A percentile compares a stretch with the other conserved stretches of the same genome.
phyloP scores from a whole-genome alignment of 92 coral and sea anemone genomes.

The Epizoanthus stellaris region DNA sequence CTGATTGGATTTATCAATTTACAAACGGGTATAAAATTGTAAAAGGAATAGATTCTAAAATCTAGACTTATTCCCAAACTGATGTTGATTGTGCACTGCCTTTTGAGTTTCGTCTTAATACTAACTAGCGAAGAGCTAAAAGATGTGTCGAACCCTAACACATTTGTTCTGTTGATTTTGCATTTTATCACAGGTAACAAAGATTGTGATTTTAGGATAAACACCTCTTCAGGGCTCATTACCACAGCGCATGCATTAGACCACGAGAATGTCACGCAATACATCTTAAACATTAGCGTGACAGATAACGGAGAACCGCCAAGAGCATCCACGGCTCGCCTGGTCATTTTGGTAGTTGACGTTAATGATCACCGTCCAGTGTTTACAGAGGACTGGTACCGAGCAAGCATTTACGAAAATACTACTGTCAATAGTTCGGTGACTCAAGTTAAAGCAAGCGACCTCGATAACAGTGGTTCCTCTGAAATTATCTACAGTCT shows the following conservation, averaged over 20 bases:
- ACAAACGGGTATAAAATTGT: no score
- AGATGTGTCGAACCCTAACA: no score
- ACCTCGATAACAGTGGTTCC: slow-evolving; percentile 51
- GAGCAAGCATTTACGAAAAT: slow-evolving; percentile 56
- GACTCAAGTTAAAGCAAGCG: slow-evolving; percentile 52
- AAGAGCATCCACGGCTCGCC: slow-evolving; percentile 40
- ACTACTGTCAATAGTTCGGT: slow-evolving; percentile 50
- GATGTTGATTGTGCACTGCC: no score
- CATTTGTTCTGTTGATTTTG: neutral
- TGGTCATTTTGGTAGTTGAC: slow-evolving; percentile 39
- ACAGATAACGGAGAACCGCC: slow-evolving; percentile 60
- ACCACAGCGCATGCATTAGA: slow-evolving; percentile 50
- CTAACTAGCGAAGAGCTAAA: no score
- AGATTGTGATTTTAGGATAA: slow-evolving; percentile 48
- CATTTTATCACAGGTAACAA: slow-evolving; percentile 44
- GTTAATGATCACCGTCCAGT: slow-evolving; percentile 68
- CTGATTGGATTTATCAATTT: no score
- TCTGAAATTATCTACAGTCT: slow-evolving; percentile 48
- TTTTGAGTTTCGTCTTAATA: no score
- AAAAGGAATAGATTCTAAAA: no score
- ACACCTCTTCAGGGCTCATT: slow-evolving; percentile 50
- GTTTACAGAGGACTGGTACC: slow-evolving; percentile 57
- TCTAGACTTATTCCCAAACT: no score
- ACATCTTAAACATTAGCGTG: slow-evolving; percentile 58
- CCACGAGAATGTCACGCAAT: slow-evolving; percentile 58